Percentiles rank a stretch among this genome's conserved stretches.
These are phyloP conservation scores for Merodon equestris DNA, from an alignment of 2,888 invertebrate species.

Conservation along the genomic window DNA sequence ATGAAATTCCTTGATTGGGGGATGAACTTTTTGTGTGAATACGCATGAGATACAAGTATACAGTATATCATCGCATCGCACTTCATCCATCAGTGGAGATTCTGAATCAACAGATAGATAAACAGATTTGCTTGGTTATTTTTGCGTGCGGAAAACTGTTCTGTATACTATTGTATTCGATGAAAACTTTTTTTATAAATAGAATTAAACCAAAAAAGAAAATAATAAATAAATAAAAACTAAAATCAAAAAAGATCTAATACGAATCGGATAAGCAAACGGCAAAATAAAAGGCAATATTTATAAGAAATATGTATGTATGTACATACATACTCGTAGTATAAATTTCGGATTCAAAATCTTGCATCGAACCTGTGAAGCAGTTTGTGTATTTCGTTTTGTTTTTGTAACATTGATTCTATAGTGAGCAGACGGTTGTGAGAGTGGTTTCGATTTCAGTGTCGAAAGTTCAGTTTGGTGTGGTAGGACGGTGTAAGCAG, in stretches of 20 bases:
- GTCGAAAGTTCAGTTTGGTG: slow-evolving; percentile 49
- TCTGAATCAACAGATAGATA: slow-evolving; percentile 69
- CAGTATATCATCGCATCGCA: slow-evolving; percentile 53
- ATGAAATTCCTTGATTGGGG: slow-evolving; percentile 53
- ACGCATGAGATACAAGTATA: slow-evolving; percentile 36
- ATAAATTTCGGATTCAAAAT: slow-evolving; percentile 9
- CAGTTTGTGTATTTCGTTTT: slow-evolving; percentile 18
- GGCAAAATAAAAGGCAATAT: no score
- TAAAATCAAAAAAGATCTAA: no score
- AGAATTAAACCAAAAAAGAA: slow-evolving; percentile 13
- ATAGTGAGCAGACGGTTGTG: slow-evolving; percentile 28
- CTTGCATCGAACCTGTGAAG: slow-evolving; percentile 35
- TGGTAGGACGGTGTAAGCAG: slow-evolving; percentile 58
- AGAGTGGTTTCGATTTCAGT: slow-evolving; percentile 59
- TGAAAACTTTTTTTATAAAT: background rate
- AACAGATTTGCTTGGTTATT: slow-evolving; percentile 56
- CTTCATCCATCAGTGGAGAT: slow-evolving; percentile 64
- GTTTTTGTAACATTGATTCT: background rate
- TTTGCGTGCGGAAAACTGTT: slow-evolving; percentile 29
- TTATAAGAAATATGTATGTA: no score
- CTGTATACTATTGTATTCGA: slow-evolving; percentile 18
- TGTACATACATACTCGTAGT: no score
- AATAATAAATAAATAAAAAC: slow-evolving; percentile 23
- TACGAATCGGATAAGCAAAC: slow-evolving; percentile 35
- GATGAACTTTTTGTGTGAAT: slow-evolving; percentile 49